Percentiles rank a stretch among this genome's conserved stretches.
Evolutionary conservation across 2,797 vertebrate species (phyloP).

Genomic region (Sebastolobus alascanus): DNA sequence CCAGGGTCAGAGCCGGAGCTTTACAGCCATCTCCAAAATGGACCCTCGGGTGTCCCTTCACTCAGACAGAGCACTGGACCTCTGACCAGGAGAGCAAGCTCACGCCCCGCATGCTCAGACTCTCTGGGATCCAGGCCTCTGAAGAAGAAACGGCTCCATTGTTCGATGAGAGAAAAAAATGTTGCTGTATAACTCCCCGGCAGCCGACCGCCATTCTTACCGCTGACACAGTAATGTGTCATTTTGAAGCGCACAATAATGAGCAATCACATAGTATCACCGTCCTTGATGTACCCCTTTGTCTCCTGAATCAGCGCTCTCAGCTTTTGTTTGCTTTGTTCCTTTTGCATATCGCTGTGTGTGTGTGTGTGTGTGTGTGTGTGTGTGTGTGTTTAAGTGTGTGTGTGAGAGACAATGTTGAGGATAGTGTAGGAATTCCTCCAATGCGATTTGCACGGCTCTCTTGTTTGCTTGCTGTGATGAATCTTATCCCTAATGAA

Average conservation of each 20-base stretch:
- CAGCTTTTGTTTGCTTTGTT: constrained; percentile 74
- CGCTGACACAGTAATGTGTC: constrained; percentile 63
- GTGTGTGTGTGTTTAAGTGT: constrained; percentile 15
- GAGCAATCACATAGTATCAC: constrained; percentile 70
- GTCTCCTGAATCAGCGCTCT: constrained; percentile 71
- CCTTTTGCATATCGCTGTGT: constrained; percentile 51
- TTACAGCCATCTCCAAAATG: constrained; percentile 62
- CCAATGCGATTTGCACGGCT: constrained; percentile 78
- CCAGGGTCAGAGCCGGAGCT: constrained; percentile 66
- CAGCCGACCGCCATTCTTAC: constrained; percentile 49
- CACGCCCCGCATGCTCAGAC: constrained; percentile 27
- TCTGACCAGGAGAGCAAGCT: constrained; percentile 48
- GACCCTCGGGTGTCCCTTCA: constrained; percentile 59
- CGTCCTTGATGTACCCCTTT: constrained; percentile 69
- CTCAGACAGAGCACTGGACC: constrained; percentile 47
- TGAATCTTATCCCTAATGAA: constrained; percentile 86
- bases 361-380: constrained; percentile 19
- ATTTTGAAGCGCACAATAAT: constrained; percentile 72
- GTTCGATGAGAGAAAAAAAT: constrained; percentile 35
- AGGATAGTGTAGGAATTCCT: constrained; percentile 61
- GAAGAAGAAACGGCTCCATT: constrained; percentile 22
- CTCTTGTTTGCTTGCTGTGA: constrained; percentile 79
- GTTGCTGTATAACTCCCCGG: constrained; percentile 50
- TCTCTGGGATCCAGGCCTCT: constrained; percentile 43
- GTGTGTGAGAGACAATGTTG: constrained; percentile 36